Percentiles rank a stretch among this genome's conserved stretches.
Evolutionary conservation across 2,888 invertebrate species (phyloP).

Genomic region (Microdon myrmicae): DNA sequence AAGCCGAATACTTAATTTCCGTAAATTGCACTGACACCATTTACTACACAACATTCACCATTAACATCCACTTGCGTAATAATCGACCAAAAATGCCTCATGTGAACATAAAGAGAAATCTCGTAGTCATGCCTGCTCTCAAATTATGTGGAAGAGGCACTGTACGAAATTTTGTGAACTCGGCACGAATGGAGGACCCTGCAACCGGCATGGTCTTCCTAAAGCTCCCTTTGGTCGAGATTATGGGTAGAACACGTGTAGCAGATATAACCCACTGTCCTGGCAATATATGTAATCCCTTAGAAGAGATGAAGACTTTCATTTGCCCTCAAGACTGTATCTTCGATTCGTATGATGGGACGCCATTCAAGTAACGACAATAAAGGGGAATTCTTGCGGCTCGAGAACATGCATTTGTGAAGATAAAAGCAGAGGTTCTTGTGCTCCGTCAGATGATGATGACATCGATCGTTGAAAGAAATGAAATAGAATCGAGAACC

Average conservation of each 20-base stretch:
- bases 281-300: slow-evolving; percentile 75
- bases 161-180: slow-evolving; percentile 70
- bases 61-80: slow-evolving; percentile 61
- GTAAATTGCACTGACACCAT: slow-evolving; percentile 62
- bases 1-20: slow-evolving; percentile 66
- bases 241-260: slow-evolving; percentile 77
- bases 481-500: slow-evolving; percentile 56
- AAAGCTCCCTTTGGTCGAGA: slow-evolving; percentile 66
- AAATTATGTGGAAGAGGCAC: slow-evolving; percentile 67
- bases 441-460: slow-evolving; percentile 60
- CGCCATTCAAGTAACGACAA: slow-evolving; percentile 60
- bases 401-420: slow-evolving; percentile 65
- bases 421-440: slow-evolving; percentile 63
- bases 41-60: slow-evolving; percentile 58
- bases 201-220: slow-evolving; percentile 71
- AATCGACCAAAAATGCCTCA: slow-evolving; percentile 59
- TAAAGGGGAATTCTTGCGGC: slow-evolving; percentile 61
- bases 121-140: slow-evolving; percentile 70
- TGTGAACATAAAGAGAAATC: slow-evolving; percentile 61
- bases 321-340: slow-evolving; percentile 81
- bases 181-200: slow-evolving; percentile 69
- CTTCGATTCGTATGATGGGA: slow-evolving; percentile 58
- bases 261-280: slow-evolving; percentile 74
- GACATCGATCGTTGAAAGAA: slow-evolving; percentile 58
- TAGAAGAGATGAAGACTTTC: slow-evolving; percentile 70